These are phyloP conservation scores for Huso huso DNA, from an alignment of 2,797 vertebrate species.

Conservation along the genomic window DNA sequence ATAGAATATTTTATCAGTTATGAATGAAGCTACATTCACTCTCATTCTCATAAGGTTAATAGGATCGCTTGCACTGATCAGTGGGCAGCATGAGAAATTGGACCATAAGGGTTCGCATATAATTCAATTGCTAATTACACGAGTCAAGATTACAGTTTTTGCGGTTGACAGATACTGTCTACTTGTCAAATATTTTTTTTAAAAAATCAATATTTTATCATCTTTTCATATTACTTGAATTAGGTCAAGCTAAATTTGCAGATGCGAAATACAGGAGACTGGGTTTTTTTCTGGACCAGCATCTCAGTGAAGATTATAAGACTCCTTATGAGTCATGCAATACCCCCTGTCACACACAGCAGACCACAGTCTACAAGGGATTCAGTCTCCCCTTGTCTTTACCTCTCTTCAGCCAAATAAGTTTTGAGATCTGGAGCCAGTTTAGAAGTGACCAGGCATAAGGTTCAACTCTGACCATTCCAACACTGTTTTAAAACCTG, in stretches of 20 bases:
- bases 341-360: too few species aligned
- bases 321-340: background rate
- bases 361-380: too few species aligned
- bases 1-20: constrained; percentile 15
- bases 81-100: constrained; percentile 18
- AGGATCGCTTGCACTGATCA: constrained; percentile 17
- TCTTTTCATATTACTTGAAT: constrained; percentile 29
- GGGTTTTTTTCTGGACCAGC: constrained; percentile 4
- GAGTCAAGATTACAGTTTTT: constrained; percentile 29
- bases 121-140: constrained; percentile 37
- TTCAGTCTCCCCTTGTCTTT: too few species aligned
- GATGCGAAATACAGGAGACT: background rate
- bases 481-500: too few species aligned
- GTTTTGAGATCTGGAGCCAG: too few species aligned
- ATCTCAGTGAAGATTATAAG: background rate
- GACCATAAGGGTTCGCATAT: constrained; percentile 25
- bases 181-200: constrained; percentile 35
- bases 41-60: constrained; percentile 25
- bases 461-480: too few species aligned
- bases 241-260: constrained; percentile 11
- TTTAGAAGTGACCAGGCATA: too few species aligned
- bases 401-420: too few species aligned
- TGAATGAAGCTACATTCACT: constrained; percentile 21
- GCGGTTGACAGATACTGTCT: constrained; percentile 33
- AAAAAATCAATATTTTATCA: constrained; percentile 39